Base-by-base conservation (phyloP, 2,113 vertebrate genomes). In the Istiophorus platypterus region DNA sequence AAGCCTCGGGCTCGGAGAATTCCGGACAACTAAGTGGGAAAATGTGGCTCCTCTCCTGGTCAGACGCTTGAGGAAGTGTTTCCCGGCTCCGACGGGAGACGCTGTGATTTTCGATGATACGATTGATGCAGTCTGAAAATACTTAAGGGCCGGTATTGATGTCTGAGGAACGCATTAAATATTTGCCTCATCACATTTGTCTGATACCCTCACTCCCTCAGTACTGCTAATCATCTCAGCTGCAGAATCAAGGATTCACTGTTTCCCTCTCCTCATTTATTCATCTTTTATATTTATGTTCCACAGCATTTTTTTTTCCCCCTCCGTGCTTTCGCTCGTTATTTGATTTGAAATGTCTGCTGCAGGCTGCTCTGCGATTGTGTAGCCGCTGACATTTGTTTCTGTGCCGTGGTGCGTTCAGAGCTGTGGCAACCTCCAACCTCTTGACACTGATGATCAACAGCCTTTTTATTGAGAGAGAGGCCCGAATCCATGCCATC, bases 281-380 rank as follows among this genome's bases (percentile, higher is more conserved):
- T 66, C 59, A 65, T 78, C 52, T 81, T 73, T 76, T 42, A 31
- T 83, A 81, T 82, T 59, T 54, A 85, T 42, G 64, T 66, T 79
- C 15, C 26, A 77, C 64, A 49, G 52, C 26, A 72, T 68, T 27
- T 22, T n/a, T 77, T 37, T 37, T 24, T 24, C 8, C 8, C 34
- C 34, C 34, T n/a, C 65, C 20, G 14, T 54, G 58, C 77, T 72
- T 66, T 74, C 26, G 15, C 72, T 71, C 15, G 13, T 72, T 85
- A 81, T 86, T 85, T 72, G 86, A 88, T 85, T 74, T 67, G 69
- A 83, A 42, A 62, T 76, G 63, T 76, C 70, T 45, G 76, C 88
- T 85, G 81, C 80, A 12, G 85, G 89, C 87, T 49, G 63, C 70
- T 72, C 47, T 22, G 58, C 64, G 76, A 87, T 76, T 67, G 76